These are phyloP conservation scores for Drosophila flavopinicola DNA, from an alignment of 2,888 invertebrate genomes.

Conservation along the genomic window DNA sequence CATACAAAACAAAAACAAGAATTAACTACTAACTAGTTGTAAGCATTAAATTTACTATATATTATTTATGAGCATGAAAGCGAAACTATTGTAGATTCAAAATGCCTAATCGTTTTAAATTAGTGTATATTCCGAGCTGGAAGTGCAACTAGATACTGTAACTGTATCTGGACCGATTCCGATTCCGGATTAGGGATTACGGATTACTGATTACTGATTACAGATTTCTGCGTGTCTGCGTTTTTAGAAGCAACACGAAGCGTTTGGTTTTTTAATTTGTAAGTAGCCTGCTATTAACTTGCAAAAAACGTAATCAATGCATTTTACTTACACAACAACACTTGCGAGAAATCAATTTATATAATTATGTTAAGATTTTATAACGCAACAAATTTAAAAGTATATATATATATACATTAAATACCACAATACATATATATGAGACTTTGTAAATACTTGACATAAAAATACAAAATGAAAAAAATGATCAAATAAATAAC, in stretches of 20 bases:
- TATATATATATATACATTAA: constrained; percentile 45
- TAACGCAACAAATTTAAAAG: constrained; percentile 57
- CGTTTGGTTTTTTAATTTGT: constrained; percentile 73
- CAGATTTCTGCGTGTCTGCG: constrained; percentile 21
- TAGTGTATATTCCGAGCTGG: constrained; percentile 30
- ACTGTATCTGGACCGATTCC: background rate
- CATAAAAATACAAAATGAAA: constrained; percentile 54
- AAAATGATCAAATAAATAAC: constrained; percentile 65
- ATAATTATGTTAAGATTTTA: constrained; percentile 78
- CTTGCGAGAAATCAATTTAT: constrained; percentile 62
- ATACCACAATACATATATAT: constrained; percentile 40
- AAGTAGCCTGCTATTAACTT: constrained; percentile 69
- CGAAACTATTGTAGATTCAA: constrained; percentile 61
- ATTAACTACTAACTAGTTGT: constrained; percentile 68
- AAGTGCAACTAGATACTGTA: background rate
- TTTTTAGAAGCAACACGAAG: constrained; percentile 26
- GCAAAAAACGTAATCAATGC: constrained; percentile 68
- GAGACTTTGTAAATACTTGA: constrained; percentile 78
- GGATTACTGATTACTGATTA: background rate
- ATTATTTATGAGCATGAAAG: constrained; percentile 60
- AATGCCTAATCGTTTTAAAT: constrained; percentile 59
- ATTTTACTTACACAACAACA: constrained; percentile 66
- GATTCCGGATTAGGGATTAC: background rate
- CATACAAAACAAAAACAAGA: constrained; percentile 13
- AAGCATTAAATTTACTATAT: constrained; percentile 67